These are phyloP conservation scores for Pluvianellus socialis DNA, from an alignment of 2,113 vertebrate species.

Conservation along the genomic window DNA sequence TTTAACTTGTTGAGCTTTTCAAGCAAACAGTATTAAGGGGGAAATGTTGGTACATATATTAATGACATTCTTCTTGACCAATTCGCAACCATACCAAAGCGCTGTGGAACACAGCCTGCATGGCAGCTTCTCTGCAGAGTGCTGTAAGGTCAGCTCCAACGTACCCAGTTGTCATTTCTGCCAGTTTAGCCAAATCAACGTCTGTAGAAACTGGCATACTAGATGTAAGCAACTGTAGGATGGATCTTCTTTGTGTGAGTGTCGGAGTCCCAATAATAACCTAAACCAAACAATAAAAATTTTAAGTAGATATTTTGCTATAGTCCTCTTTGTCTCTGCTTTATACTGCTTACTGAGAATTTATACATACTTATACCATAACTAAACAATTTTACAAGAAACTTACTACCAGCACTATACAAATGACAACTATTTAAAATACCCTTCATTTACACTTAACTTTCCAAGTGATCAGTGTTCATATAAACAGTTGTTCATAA, in stretches of 20 bases:
- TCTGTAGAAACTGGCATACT: slow-evolving; percentile 78
- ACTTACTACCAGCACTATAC: neutral
- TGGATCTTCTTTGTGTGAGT: slow-evolving; percentile 81
- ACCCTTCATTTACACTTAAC: neutral
- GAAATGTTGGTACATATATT: neutral
- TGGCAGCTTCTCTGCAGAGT: slow-evolving; percentile 90
- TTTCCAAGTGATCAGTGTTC: neutral
- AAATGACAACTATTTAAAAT: neutral
- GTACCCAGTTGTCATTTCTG: slow-evolving; percentile 87
- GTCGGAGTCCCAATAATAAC: slow-evolving; percentile 89
- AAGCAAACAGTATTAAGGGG: neutral
- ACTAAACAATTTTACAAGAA: neutral
- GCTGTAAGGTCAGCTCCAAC: slow-evolving; percentile 93
- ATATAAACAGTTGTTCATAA: neutral
- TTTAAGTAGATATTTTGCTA: neutral
- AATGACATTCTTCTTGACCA: neutral
- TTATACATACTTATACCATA: neutral
- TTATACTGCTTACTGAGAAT: neutral
- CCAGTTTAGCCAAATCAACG: slow-evolving; percentile 79
- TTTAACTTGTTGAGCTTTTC: neutral
- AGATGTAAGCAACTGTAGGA: slow-evolving; percentile 82
- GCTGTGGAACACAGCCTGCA: slow-evolving; percentile 79
- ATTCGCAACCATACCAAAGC: slow-evolving; percentile 75
- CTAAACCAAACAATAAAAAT: slow-evolving; percentile 64
- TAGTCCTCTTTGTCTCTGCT: neutral